These are phyloP conservation scores for Pithecia hirsuta DNA, from an alignment of 2,797 vertebrate species.

Conservation along the genomic window DNA sequence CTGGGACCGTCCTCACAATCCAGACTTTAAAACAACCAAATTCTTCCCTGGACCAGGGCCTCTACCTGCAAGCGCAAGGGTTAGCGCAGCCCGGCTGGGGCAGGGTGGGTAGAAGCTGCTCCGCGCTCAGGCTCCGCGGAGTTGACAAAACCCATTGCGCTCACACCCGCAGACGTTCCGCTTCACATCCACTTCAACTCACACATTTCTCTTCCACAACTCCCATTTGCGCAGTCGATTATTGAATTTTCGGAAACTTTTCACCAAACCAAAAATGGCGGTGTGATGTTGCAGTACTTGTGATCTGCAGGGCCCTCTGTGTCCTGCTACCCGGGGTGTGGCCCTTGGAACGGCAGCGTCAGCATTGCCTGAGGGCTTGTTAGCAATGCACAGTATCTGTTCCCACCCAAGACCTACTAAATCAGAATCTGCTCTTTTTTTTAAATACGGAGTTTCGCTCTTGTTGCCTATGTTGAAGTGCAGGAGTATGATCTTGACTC, in stretches of 20 bases:
- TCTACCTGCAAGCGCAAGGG: neutral
- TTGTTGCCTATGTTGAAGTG: too few relatives aligned
- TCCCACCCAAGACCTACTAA: neutral
- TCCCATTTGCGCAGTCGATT: neutral
- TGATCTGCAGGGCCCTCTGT: neutral
- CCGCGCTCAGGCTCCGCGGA: neutral
- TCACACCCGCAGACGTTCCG: neutral
- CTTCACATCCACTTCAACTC: neutral
- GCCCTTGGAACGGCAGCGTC: neutral
- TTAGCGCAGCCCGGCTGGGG: neutral
- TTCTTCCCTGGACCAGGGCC: neutral
- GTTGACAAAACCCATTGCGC: too few relatives aligned
- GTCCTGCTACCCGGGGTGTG: neutral
- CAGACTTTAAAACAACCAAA: neutral
- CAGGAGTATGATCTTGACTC: too few relatives aligned
- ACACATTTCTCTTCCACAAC: neutral
- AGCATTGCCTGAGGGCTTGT: neutral
- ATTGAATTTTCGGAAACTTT: neutral
- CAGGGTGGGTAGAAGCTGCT: neutral
- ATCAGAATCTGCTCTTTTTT: neutral
- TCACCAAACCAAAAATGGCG: neutral
- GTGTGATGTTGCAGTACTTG: neutral
- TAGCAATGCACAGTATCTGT: neutral
- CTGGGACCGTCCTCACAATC: neutral
- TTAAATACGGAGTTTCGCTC: too few relatives aligned